phyloP scores from a whole-genome alignment of 2,888 invertebrate genomes.

The Gymnosoma rotundatum region DNA sequence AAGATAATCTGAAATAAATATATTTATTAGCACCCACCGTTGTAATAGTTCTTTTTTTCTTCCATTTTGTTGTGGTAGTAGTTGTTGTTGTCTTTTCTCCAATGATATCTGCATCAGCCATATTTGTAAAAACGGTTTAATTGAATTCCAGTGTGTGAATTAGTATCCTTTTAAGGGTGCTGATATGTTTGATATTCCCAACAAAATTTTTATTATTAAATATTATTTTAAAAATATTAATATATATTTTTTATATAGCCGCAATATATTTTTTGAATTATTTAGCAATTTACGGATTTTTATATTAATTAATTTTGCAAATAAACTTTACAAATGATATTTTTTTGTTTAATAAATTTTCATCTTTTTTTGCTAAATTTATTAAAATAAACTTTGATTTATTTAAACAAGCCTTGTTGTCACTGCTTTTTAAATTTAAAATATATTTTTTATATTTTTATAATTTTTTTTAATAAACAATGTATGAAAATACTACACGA shows the following conservation, averaged over 20 bases:
- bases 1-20: no score
- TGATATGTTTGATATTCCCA: neutral
- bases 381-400: neutral
- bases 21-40: conserved; percentile 61
- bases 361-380: neutral
- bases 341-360: neutral
- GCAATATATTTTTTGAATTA: neutral
- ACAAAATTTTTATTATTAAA: no score
- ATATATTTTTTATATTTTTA: no score
- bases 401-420: no score
- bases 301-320: neutral
- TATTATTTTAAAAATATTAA: no score
- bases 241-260: no score
- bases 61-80: conserved; percentile 78
- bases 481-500: neutral
- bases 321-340: neutral
- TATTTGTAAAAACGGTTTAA: conserved; percentile 28
- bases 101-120: conserved; percentile 73
- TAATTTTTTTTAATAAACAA: neutral
- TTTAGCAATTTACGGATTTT: neutral
- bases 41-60: conserved; percentile 76
- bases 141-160: conserved; percentile 3
- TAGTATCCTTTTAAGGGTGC: conserved; percentile 36
- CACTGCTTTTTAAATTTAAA: no score
- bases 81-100: conserved; percentile 74